These are phyloP conservation scores for Rhagophthalmus giganteus DNA, from an alignment of 2,888 invertebrate species.

Conservation along the genomic window DNA sequence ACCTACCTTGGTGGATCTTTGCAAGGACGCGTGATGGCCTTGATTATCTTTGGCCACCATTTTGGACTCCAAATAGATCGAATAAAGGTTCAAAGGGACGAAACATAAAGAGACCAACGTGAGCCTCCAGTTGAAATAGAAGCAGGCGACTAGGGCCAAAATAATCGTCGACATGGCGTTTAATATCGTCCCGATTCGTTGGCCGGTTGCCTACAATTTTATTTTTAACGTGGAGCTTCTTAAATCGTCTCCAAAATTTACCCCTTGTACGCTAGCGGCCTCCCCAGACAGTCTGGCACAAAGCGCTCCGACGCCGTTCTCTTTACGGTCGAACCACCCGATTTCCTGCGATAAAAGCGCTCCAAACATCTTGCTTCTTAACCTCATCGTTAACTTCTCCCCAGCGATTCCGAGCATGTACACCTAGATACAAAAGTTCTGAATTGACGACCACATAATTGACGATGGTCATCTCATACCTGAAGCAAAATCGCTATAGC, in stretches of 20 bases:
- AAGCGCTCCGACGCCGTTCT: constrained; percentile 74
- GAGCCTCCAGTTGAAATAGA: constrained; percentile 75
- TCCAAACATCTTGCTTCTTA: constrained; percentile 68
- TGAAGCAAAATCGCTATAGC: constrained; percentile 69
- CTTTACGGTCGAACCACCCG: constrained; percentile 73
- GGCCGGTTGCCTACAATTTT: constrained; percentile 72
- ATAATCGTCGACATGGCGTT: constrained; percentile 72
- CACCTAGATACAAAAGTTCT: constrained; percentile 36
- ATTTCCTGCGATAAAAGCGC: constrained; percentile 74
- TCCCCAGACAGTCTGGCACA: constrained; percentile 77
- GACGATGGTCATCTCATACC: constrained; percentile 55
- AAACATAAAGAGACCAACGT: constrained; percentile 73
- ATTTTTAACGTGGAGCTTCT: neutral
- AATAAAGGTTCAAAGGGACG: constrained; percentile 69
- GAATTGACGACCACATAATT: neutral
- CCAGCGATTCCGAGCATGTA: constrained; percentile 75
- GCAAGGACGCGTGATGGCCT: constrained; percentile 69
- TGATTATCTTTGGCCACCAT: constrained; percentile 67
- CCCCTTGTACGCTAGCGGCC: constrained; percentile 79
- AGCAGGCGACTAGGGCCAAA: constrained; percentile 66
- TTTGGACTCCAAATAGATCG: constrained; percentile 68
- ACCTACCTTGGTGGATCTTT: constrained; percentile 71
- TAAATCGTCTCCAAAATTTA: constrained; percentile 50
- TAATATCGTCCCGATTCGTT: constrained; percentile 75
- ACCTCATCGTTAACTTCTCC: constrained; percentile 74